Evolutionary conservation across 1,140 invertebrate genomes (phyloP), one percentile per base, ranked within the genome.

Genomic region (Heterodera carotae): DNA sequence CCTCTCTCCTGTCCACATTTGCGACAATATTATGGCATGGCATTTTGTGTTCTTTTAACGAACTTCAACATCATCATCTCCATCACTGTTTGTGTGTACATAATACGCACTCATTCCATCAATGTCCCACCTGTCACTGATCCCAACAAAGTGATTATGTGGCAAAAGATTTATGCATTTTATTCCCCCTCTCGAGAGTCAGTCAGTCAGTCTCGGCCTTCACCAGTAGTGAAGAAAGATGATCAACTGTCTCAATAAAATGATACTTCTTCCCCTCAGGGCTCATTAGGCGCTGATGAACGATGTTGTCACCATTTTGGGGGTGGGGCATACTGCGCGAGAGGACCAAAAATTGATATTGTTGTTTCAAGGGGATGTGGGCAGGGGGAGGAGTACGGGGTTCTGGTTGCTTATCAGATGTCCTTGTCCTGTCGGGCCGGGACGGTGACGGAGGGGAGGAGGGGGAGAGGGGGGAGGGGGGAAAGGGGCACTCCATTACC

Each of bases 291-390:
- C 29, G 27, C 29, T 34, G 62, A 66, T 66, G 62, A 29, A 34
- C 62, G 62, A 66, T 66, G 62, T 31, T 66, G 62, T 66, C 33
- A 31, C 31, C 62, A 66, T 66, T 66, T 66, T n/a, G n/a, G 62
- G 29, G 48, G 48, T 43, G 48, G 18, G 48, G 48, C 12, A 18
- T 5, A 56, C 48, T 56, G 62, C 62, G 62, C 62, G 62, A 66
- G 29, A 66, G 29, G 48, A 56, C 15, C 48, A 66, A 66, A 66
- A 66, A 66, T 66, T 66, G 62, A 29, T 66, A 34, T 66, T 66
- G 27, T 66, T 66, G 62, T 66, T 66, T 66, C 22, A 56, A 43
- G 48, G 4, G 48, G 48, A 18, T 15, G 48, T 18, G 48, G 48
- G 39, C 39, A 3, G 48, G 48, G 15, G 48, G 48, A 18, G 15